phyloP scores from a whole-genome alignment of 92 coral and sea anemone genomes.

The Pocillopora meandrina region DNA sequence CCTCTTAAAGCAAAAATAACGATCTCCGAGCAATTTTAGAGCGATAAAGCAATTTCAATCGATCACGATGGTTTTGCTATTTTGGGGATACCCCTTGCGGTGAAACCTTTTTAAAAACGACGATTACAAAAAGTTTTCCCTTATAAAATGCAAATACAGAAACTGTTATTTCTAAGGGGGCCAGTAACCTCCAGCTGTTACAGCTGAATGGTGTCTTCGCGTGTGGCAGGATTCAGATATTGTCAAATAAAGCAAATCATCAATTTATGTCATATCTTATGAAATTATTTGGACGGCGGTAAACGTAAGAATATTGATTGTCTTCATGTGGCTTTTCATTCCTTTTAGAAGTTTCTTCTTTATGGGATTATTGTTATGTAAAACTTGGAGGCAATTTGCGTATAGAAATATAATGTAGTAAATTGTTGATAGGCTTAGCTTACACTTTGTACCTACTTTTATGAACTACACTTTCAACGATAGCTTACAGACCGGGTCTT shows the following conservation, averaged over 20 bases:
- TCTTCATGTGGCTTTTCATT: too few relatives aligned
- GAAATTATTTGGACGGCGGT: too few relatives aligned
- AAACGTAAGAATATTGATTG: too few relatives aligned
- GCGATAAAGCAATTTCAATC: not conserved
- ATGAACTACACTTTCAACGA: too few relatives aligned
- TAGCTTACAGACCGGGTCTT: too few relatives aligned
- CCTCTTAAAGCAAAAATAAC: not conserved
- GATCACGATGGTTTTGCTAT: not conserved
- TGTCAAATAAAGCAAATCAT: not conserved
- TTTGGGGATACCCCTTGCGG: not conserved
- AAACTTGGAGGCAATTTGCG: too few relatives aligned
- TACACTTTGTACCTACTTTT: too few relatives aligned
- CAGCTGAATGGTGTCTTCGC: not conserved
- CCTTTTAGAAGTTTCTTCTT: too few relatives aligned
- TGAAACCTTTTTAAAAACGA: not conserved
- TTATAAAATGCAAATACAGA: constrained; percentile 5
- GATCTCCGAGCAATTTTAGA: not conserved
- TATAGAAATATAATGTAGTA: too few relatives aligned
- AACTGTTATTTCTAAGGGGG: not conserved
- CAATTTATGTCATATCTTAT: too few relatives aligned
- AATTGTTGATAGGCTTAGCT: too few relatives aligned
- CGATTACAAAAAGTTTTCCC: not conserved
- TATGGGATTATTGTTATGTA: too few relatives aligned
- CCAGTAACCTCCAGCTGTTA: constrained; percentile 1
- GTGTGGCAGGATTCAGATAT: constrained; percentile 1